Base-by-base conservation (phyloP, 2,113 vertebrate genomes). In the Sander lucioperca region DNA sequence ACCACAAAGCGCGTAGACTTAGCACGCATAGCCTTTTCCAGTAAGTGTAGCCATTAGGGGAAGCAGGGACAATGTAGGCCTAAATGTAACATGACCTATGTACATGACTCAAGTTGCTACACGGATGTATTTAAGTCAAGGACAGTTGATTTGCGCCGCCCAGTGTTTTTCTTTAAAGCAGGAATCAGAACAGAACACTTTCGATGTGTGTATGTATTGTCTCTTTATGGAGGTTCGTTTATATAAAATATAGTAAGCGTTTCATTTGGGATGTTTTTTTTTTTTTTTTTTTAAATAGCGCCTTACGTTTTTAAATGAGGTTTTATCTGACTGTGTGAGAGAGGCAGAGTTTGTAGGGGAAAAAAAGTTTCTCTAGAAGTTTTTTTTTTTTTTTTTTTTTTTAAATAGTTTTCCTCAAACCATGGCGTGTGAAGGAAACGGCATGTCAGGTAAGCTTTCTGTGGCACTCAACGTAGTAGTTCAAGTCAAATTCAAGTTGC, bases 381-480 rank as follows among this genome's bases (percentile, higher is more conserved):
- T 13, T 5, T 19, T 56, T 5, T 21, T 8, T 13, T 5, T 19
- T 56, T 5, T 21, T 10, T 39, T 53, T 14, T n/a, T n/a, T n/a
- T n/a, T n/a, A 6, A n/a, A 6, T 15, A 11, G 7, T 23, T 5
- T 15, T 18, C 3, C 69, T 30, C 25, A 19, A 69, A 48, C 15
- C 4, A 90, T 90, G 86, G 59, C 77, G 36, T 84, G 80, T 59
- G 80, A 65, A 72, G 80, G 53, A 30, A 87, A 89, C 73, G 79
- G 62, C 0, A 69, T 84, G 65, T 86, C 86, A 45, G 88, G 89
- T 90, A 56, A 79, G 69, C 21, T 45, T 6, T 9, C 6, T 5
- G 10, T 10, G 0, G 0, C 10, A 4, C 39, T 13, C 0, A 13
- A 47, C 6, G 8, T n/a, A 27, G 39, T 8, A 27, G 62, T 16